phyloP scores from a whole-genome alignment of 2,113 vertebrate genomes.

The Seriola aureovittata region DNA sequence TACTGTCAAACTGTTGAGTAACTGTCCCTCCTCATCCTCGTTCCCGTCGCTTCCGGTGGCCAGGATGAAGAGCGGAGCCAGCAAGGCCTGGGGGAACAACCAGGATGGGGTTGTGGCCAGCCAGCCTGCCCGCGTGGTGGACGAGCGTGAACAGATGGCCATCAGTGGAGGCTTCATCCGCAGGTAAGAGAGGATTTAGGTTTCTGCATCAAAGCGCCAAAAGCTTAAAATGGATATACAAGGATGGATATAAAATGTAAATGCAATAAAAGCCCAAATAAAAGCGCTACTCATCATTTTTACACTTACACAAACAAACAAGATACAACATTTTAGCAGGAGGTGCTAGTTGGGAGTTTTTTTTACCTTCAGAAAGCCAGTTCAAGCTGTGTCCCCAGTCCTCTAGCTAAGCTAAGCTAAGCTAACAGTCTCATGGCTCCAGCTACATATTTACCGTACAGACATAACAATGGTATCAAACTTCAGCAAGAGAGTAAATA shows the following conservation, averaged over 20 bases:
- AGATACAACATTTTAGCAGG: not conserved
- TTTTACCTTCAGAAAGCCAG: not conserved
- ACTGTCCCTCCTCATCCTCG: slow-evolving; percentile 78
- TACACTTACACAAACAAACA: not conserved
- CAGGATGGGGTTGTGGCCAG: slow-evolving; percentile 99
- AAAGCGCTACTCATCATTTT: not conserved
- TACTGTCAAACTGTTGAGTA: slow-evolving; percentile 29
- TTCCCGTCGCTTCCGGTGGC: slow-evolving; percentile 62
- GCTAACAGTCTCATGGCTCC: too few relatives aligned
- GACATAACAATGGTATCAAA: too few relatives aligned
- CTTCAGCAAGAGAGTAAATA: too few relatives aligned
- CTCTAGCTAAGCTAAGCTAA: not conserved
- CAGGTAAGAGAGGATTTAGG: slow-evolving; percentile 85
- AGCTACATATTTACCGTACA: too few relatives aligned
- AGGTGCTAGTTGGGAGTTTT: too few relatives aligned
- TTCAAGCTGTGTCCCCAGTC: not conserved
- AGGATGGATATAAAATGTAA: too few relatives aligned
- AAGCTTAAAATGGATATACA: too few relatives aligned
- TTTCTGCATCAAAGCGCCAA: too few relatives aligned
- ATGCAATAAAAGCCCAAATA: not conserved
- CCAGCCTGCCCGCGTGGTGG: slow-evolving; percentile 98
- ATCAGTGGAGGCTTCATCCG: slow-evolving; percentile 99
- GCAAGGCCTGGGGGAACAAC: slow-evolving; percentile 99
- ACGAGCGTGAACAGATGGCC: slow-evolving; percentile 99
- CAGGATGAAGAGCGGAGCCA: slow-evolving; percentile 99